Evolutionary conservation across 1,140 invertebrate genomes (phyloP).

Genomic region (Drosophila mayri): DNA sequence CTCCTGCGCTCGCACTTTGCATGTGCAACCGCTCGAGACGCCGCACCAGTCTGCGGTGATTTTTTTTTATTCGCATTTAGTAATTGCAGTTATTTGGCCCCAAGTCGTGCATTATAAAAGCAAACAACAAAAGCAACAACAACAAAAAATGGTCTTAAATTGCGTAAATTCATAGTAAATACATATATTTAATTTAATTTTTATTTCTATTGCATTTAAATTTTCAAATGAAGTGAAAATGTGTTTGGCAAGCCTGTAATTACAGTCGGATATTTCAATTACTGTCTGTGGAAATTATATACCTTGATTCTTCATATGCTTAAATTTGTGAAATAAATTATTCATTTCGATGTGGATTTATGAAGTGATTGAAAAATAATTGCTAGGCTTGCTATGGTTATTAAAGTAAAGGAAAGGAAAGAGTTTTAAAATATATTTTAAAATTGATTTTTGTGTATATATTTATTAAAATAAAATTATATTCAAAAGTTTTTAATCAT

Average conservation of each 20-base stretch:
- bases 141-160: constrained; percentile 39
- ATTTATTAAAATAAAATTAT: not conserved
- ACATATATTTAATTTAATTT: constrained; percentile 58
- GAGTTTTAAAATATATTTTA: not conserved
- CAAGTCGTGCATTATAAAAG: constrained; percentile 52
- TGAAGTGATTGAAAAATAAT: constrained; percentile 11
- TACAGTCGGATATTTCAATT: constrained; percentile 41
- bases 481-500: not conserved
- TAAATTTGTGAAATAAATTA: constrained; percentile 18
- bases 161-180: constrained; percentile 49
- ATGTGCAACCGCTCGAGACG: constrained; percentile 76
- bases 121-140: constrained; percentile 36
- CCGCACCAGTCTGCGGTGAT: constrained; percentile 1
- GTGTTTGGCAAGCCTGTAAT: constrained; percentile 36
- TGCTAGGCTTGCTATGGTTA: not conserved
- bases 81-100: constrained; percentile 74
- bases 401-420: not conserved
- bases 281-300: constrained; percentile 27
- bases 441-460: not conserved
- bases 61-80: constrained; percentile 56
- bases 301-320: constrained; percentile 7
- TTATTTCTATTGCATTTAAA: constrained; percentile 69
- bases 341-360: constrained; percentile 1
- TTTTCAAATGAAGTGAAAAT: constrained; percentile 69
- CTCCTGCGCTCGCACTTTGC: constrained; percentile 54